A percentile compares a stretch with the other conserved stretches of the same genome.
Conservation (phyloP, 2,888 invertebrate genomes). For the Caenorhabditis angaria region DNA sequence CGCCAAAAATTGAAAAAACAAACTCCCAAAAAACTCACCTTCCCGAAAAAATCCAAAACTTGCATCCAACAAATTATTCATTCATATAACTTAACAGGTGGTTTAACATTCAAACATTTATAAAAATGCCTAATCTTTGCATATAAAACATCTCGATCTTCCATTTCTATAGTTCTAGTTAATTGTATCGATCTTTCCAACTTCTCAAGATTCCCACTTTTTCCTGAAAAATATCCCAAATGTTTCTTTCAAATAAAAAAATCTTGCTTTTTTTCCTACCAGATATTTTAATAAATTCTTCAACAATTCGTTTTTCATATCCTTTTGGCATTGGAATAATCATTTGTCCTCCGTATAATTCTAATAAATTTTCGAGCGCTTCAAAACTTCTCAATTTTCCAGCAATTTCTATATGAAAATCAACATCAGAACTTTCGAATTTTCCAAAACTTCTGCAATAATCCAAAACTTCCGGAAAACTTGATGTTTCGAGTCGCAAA, state of each 20-base stretch:
- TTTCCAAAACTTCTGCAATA: neutral
- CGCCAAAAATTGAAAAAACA: too few relatives aligned
- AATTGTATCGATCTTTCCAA: constrained; percentile 19
- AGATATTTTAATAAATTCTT: constrained; percentile 29
- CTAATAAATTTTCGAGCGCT: neutral
- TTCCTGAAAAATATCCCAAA: constrained; percentile 17
- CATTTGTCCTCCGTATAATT: neutral
- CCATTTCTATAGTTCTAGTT: constrained; percentile 5
- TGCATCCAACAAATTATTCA: too few relatives aligned
- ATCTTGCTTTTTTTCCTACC: neutral
- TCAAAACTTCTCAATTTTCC: constrained; percentile 32
- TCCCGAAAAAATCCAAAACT: too few relatives aligned
- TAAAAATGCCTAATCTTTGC: constrained; percentile 38
- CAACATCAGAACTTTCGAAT: constrained; percentile 14
- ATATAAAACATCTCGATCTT: constrained; percentile 19
- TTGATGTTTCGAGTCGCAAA: neutral
- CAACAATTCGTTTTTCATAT: constrained; percentile 17
- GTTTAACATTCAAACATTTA: constrained; percentile 34
- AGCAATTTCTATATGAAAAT: constrained; percentile 18
- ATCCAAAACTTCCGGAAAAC: neutral
- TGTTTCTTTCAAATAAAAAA: neutral
- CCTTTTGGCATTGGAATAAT: constrained; percentile 14
- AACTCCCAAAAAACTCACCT: too few relatives aligned
- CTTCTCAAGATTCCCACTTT: constrained; percentile 20
- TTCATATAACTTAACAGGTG: constrained; percentile 23